These are phyloP conservation scores for Trachymyrmex septentrionalis DNA, from an alignment of 1,140 invertebrate genomes.

Conservation along the genomic window DNA sequence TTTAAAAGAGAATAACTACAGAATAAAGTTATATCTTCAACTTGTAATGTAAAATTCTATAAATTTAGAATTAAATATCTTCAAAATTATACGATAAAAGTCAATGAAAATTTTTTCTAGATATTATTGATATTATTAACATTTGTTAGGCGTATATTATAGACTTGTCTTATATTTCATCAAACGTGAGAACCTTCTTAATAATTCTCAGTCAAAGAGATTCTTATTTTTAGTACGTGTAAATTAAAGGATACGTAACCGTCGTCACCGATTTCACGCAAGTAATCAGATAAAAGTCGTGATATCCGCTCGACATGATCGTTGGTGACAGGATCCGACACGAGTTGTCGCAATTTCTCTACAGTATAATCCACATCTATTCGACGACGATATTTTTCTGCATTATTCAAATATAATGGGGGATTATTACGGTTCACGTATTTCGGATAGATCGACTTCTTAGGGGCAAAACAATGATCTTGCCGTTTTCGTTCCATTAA, in stretches of 20 bases:
- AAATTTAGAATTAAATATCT: too few species aligned
- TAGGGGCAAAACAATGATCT: neutral
- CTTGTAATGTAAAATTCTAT: too few species aligned
- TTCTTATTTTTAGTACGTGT: neutral
- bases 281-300: constrained; percentile 70
- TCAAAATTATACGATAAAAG: too few species aligned
- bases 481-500: constrained; percentile 16
- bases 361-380: constrained; percentile 57
- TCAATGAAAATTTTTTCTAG: too few species aligned
- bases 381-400: constrained; percentile 12
- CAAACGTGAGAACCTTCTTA: too few species aligned
- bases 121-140: too few species aligned
- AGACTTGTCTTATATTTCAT: too few species aligned
- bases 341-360: constrained; percentile 71
- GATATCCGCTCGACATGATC: constrained; percentile 68
- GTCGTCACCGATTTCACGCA: constrained; percentile 46
- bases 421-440: constrained; percentile 24
- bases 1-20: too few species aligned
- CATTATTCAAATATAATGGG: neutral
- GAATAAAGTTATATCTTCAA: too few species aligned
- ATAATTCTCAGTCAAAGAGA: neutral
- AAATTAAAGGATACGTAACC: constrained; percentile 81
- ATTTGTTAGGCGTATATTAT: too few species aligned
- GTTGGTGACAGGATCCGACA: constrained; percentile 73
- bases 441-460: constrained; percentile 43